These are phyloP conservation scores for Gasterosteus aculeatus DNA, from an alignment of 2,113 vertebrate genomes.

Conservation along the genomic window DNA sequence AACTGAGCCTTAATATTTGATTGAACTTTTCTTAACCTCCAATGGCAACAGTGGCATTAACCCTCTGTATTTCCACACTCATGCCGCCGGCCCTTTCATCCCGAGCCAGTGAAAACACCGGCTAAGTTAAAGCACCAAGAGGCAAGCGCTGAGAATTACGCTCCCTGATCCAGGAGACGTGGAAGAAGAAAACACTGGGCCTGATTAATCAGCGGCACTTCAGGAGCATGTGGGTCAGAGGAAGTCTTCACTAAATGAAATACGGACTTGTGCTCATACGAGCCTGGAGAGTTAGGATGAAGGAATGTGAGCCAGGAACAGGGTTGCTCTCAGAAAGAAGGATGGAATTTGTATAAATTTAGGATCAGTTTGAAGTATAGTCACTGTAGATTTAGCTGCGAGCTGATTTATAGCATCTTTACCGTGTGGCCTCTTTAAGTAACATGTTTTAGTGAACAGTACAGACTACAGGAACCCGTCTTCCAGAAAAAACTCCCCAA, in stretches of 20 bases:
- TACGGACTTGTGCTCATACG: constrained; percentile 78
- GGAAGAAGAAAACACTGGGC: constrained; percentile 80
- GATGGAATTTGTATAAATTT: constrained; percentile 42
- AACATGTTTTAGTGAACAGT: background rate
- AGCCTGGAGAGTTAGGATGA: constrained; percentile 19
- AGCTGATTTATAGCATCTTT: background rate
- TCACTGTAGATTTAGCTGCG: background rate
- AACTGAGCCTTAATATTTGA: constrained; percentile 76
- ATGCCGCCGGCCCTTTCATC: constrained; percentile 85
- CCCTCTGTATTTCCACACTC: constrained; percentile 81
- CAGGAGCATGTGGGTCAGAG: constrained; percentile 87
- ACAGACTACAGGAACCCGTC: background rate
- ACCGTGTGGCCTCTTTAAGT: background rate
- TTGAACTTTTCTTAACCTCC: constrained; percentile 89
- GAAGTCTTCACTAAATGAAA: constrained; percentile 94
- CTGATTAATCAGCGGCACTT: constrained; percentile 86
- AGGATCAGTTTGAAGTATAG: constrained; percentile 23
- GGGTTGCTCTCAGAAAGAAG: constrained; percentile 34
- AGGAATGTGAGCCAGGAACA: constrained; percentile 74
- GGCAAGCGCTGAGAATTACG: constrained; percentile 84
- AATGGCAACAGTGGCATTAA: constrained; percentile 88
- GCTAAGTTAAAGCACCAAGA: constrained; percentile 86
- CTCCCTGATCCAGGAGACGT: constrained; percentile 72
- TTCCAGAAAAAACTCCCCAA: constrained; percentile 3
- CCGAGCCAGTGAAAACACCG: constrained; percentile 87